Evolutionary conservation across 2,113 vertebrate genomes (phyloP).

Genomic region (Coryphaenoides rupestris): DNA sequence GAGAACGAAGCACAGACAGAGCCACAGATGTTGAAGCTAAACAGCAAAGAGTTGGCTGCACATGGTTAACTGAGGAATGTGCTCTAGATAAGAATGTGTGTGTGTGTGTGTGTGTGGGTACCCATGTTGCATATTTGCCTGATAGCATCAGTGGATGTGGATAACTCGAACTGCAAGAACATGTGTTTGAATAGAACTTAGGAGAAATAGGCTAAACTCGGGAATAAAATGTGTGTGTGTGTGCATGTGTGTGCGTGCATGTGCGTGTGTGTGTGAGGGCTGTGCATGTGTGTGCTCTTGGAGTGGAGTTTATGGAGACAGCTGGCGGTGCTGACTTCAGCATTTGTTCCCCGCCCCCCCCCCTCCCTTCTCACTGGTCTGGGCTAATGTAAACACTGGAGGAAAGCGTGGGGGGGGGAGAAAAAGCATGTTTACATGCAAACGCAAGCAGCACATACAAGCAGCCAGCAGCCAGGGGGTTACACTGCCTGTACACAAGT

Average conservation of each 20-base stretch:
- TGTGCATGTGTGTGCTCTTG: no score
- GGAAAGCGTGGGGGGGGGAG: slow-evolving; percentile 24
- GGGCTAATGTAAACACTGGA: slow-evolving; percentile 43
- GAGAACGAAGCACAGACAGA: no score
- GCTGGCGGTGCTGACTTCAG: slow-evolving; percentile 6
- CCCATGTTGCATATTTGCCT: slow-evolving; percentile 53
- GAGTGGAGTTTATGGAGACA: not conserved
- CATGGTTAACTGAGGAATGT: slow-evolving; percentile 58
- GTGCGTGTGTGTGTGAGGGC: slow-evolving; percentile 8
- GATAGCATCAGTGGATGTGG: slow-evolving; percentile 61
- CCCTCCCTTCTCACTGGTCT: slow-evolving; percentile 20
- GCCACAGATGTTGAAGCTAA: slow-evolving; percentile 10
- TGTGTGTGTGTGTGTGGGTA: not conserved
- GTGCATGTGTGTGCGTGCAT: slow-evolving; percentile 18
- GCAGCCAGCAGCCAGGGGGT: slow-evolving; percentile 30
- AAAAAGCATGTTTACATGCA: slow-evolving; percentile 60
- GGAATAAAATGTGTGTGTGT: not conserved
- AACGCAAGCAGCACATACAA: slow-evolving; percentile 39
- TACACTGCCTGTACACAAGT: slow-evolving; percentile 9
- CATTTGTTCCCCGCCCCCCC: slow-evolving; percentile 29
- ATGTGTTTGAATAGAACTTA: slow-evolving; percentile 19
- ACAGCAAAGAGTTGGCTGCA: slow-evolving; percentile 25
- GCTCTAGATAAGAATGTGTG: slow-evolving; percentile 41
- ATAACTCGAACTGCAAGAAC: slow-evolving; percentile 41
- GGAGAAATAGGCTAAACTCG: slow-evolving; percentile 3